A percentile compares a stretch with the other conserved stretches of the same genome.
Evolutionary conservation across 2,888 invertebrate species (phyloP).

Genomic region (Celastrina argiolus): DNA sequence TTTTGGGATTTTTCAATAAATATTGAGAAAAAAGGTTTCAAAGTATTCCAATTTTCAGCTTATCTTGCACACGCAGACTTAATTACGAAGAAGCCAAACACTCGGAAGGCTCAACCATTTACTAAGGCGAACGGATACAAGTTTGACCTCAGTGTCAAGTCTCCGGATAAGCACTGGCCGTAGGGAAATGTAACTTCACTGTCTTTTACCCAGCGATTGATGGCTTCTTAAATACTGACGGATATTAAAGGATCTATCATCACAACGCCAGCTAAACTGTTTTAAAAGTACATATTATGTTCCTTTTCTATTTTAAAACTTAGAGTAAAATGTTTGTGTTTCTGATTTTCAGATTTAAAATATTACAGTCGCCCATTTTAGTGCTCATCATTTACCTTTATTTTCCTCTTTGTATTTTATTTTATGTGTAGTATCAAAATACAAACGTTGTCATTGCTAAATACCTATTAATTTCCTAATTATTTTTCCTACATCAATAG

Average conservation of each 20-base stretch:
- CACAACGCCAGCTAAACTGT: background rate
- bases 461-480: background rate
- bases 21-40: too few relatives aligned
- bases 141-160: background rate
- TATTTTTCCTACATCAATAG: background rate
- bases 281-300: background rate
- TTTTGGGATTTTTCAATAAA: too few relatives aligned
- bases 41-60: too few relatives aligned
- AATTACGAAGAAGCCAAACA: background rate
- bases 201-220: background rate
- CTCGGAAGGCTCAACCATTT: background rate
- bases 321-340: background rate
- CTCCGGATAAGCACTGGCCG: background rate
- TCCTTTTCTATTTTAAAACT: background rate
- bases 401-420: too few relatives aligned
- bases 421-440: too few relatives aligned
- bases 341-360: too few relatives aligned
- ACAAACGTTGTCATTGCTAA: background rate
- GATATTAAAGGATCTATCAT: constrained; percentile 4
- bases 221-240: background rate
- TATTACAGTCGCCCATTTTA: too few relatives aligned
- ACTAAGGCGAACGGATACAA: background rate
- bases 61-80: too few relatives aligned
- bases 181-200: background rate
- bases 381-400: too few relatives aligned